These are phyloP conservation scores for Geotrypetes seraphini DNA, from an alignment of 2,797 vertebrate genomes.

Conservation along the genomic window DNA sequence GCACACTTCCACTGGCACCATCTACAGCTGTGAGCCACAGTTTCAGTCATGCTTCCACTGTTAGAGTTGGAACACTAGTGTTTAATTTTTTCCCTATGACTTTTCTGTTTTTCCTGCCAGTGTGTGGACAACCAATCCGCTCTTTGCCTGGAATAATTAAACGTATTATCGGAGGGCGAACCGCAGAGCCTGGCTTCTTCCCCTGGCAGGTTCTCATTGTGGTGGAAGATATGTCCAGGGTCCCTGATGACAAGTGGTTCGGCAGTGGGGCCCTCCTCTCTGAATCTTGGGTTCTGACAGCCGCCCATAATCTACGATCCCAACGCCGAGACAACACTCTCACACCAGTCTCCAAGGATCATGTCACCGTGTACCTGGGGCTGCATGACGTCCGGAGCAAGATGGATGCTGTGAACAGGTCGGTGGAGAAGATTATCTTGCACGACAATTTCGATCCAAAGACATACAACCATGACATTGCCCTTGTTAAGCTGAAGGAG, in stretches of 20 bases:
- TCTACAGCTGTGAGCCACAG: conserved; percentile 11
- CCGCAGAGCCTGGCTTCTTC: conserved; percentile 72
- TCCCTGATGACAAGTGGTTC: conserved; percentile 85
- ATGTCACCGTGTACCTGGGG: conserved; percentile 75
- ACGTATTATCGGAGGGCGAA: conserved; percentile 79
- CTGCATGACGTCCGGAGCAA: conserved; percentile 65
- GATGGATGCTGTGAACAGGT: conserved; percentile 51
- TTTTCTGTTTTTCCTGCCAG: conserved; percentile 40
- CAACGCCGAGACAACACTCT: conserved; percentile 74
- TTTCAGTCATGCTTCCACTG: background rate
- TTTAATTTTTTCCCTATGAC: conserved; percentile 8
- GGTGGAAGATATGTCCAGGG: conserved; percentile 77
- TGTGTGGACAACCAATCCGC: conserved; percentile 66
- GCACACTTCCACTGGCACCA: conserved; percentile 24
- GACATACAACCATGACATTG: conserved; percentile 90
- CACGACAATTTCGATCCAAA: conserved; percentile 80
- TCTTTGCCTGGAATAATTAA: conserved; percentile 68
- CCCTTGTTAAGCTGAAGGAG: conserved; percentile 72
- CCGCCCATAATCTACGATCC: conserved; percentile 82
- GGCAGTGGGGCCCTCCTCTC: conserved; percentile 87
- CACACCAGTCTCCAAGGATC: conserved; percentile 67
- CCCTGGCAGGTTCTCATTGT: conserved; percentile 91
- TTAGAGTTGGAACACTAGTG: background rate
- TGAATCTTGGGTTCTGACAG: conserved; percentile 80
- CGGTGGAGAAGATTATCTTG: conserved; percentile 67